Conservation (phyloP, 2,797 vertebrate genomes). For the Eidolon dupreanum region DNA sequence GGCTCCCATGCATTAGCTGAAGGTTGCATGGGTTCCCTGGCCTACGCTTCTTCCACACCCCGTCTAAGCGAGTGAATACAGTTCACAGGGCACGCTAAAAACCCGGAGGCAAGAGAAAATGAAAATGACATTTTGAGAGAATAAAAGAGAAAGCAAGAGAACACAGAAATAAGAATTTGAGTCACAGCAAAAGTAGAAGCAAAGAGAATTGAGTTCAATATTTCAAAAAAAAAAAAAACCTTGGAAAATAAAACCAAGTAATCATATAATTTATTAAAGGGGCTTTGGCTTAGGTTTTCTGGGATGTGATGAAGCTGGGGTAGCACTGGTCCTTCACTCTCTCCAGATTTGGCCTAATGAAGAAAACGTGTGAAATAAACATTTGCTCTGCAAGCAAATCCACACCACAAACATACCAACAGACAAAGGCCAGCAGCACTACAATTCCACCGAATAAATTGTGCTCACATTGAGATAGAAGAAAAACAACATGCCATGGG, state of each 20-base stretch:
- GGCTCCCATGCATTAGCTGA: not conserved
- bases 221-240: slow-evolving; percentile 15
- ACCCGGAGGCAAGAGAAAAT: not conserved
- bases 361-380: not conserved
- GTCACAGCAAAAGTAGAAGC: slow-evolving; percentile 1
- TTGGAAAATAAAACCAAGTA: slow-evolving; percentile 32
- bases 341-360: not conserved
- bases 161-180: not conserved
- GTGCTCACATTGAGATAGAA: not conserved
- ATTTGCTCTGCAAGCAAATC: not conserved
- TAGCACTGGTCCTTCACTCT: not conserved
- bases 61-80: slow-evolving; percentile 39
- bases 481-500: not conserved
- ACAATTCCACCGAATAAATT: not conserved
- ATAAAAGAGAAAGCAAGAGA: not conserved
- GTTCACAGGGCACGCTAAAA: slow-evolving; percentile 17
- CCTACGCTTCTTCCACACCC: slow-evolving; percentile 35
- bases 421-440: not conserved
- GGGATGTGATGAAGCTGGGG: not conserved
- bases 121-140: not conserved
- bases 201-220: not conserved
- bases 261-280: not conserved
- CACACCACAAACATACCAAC: not conserved
- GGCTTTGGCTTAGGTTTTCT: not conserved
- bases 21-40: slow-evolving; percentile 67